Evolutionary conservation across 2,113 vertebrate species (phyloP).

Genomic region (Fulica atra): DNA sequence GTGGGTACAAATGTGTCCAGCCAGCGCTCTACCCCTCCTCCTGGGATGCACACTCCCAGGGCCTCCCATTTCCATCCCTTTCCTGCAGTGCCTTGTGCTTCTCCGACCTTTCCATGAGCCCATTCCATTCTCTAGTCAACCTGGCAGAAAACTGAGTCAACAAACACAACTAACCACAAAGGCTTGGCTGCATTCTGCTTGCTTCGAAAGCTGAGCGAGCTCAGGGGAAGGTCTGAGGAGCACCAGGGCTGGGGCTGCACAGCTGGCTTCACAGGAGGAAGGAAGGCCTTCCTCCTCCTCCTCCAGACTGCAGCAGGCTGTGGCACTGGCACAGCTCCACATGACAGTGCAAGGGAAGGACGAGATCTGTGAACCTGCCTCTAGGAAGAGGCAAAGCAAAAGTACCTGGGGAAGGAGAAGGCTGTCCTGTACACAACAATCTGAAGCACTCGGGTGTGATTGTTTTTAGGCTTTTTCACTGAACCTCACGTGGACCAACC

Average conservation of each 20-base stretch:
- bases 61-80: neutral
- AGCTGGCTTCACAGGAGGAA: neutral
- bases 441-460: neutral
- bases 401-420: neutral
- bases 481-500: neutral
- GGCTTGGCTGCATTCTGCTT: neutral
- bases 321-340: neutral
- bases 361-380: neutral
- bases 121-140: neutral
- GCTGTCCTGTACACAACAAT: neutral
- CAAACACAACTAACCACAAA: neutral
- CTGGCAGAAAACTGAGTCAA: neutral
- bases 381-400: neutral
- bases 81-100: neutral
- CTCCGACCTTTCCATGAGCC: neutral
- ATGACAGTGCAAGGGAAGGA: neutral
- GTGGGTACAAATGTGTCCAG: neutral
- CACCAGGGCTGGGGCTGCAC: neutral
- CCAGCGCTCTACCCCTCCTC: neutral
- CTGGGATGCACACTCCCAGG: neutral
- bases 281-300: neutral
- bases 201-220: neutral
- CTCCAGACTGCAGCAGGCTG: neutral
- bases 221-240: neutral
- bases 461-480: neutral